phyloP scores from a whole-genome alignment of 2,888 invertebrate genomes.

The Phorcus lineatus region DNA sequence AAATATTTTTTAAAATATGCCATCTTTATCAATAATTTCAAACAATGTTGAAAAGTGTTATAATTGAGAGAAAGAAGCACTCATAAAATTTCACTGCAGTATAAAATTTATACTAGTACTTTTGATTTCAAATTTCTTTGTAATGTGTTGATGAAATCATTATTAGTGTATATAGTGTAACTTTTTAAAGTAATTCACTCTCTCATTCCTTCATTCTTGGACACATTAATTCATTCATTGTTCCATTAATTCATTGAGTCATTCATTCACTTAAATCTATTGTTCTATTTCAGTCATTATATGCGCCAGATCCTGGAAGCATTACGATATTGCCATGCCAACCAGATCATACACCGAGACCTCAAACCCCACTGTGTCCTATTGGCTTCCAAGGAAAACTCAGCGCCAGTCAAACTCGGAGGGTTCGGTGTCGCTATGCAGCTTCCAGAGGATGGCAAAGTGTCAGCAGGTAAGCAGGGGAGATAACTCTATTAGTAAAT shows the following conservation, averaged over 20 bases:
- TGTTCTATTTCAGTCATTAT: slow-evolving; percentile 83
- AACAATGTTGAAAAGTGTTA: too few relatives aligned
- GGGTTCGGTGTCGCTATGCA: slow-evolving; percentile 98
- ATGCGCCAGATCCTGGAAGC: slow-evolving; percentile 98
- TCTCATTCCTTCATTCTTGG: too few relatives aligned
- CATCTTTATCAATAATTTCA: too few relatives aligned
- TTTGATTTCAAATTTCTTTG: too few relatives aligned
- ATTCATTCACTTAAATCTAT: too few relatives aligned
- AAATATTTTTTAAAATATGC: too few relatives aligned
- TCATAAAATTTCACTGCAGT: too few relatives aligned
- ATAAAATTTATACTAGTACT: too few relatives aligned
- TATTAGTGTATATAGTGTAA: too few relatives aligned
- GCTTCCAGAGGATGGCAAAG: slow-evolving; percentile 77
- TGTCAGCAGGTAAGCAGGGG: slow-evolving; percentile 73
- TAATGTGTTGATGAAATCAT: too few relatives aligned
- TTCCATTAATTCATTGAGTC: background rate
- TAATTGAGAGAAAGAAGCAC: too few relatives aligned
- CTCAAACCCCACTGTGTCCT: slow-evolving; percentile 97
- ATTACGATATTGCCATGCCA: slow-evolving; percentile 97
- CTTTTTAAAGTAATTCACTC: too few relatives aligned
- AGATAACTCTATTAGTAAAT: background rate
- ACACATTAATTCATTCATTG: background rate
- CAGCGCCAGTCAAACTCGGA: slow-evolving; percentile 97
- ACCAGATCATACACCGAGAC: slow-evolving; percentile 97
- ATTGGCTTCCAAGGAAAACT: slow-evolving; percentile 96